Conservation (phyloP, 2,888 invertebrate species). For the Tineola bisselliella region DNA sequence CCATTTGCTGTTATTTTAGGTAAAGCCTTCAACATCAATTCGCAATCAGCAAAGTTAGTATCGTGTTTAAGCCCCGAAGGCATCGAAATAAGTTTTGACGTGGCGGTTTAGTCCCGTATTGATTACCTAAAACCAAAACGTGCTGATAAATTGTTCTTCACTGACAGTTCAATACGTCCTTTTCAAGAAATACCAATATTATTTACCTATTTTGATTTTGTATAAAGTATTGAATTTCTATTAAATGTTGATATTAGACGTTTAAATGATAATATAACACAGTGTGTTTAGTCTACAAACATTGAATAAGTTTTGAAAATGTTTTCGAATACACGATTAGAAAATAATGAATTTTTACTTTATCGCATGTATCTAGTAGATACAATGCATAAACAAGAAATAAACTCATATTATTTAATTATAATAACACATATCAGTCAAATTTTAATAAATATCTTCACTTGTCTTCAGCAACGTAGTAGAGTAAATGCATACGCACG, state of each 20-base stretch:
- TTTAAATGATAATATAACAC: not conserved
- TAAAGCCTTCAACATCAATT: constrained; percentile 8
- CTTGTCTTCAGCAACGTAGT: too few species aligned
- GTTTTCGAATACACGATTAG: too few species aligned
- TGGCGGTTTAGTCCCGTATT: constrained; percentile 11
- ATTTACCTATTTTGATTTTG: constrained; percentile 4
- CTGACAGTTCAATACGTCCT: constrained; percentile 11
- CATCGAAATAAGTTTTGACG: constrained; percentile 11
- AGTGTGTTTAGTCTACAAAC: not conserved
- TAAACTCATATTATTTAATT: too few species aligned
- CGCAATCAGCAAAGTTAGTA: constrained; percentile 12
- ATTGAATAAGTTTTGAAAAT: not conserved
- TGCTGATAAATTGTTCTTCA: constrained; percentile 12
- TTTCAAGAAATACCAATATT: not conserved
- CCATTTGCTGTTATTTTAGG: constrained; percentile 3
- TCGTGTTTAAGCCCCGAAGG: constrained; percentile 7
- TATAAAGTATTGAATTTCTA: not conserved
- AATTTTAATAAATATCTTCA: too few species aligned
- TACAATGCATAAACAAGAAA: too few species aligned
- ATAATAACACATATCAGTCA: too few species aligned
- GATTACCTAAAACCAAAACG: constrained; percentile 12
- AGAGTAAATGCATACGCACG: too few species aligned
- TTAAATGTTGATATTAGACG: not conserved
- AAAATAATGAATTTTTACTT: too few species aligned
- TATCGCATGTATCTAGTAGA: too few species aligned